Percentiles rank a stretch among this genome's conserved stretches.
phyloP scores from a whole-genome alignment of 2,888 invertebrate species.

The Caenorhabditis sulstoni region DNA sequence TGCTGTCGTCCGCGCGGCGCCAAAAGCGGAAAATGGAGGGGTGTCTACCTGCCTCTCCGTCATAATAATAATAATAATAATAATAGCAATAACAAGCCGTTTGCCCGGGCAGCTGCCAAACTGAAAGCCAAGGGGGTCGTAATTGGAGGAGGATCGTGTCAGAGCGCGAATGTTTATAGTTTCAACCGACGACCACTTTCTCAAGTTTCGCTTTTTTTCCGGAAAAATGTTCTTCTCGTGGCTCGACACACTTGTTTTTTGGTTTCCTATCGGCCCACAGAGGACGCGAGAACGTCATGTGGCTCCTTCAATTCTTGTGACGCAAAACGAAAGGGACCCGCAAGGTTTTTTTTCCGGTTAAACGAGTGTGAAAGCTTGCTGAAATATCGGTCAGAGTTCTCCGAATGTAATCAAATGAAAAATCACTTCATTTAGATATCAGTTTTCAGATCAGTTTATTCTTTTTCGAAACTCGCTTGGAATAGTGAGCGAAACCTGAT shows the following conservation, averaged over 20 bases:
- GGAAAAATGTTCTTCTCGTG: background rate
- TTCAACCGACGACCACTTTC: background rate
- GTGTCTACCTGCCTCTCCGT: background rate
- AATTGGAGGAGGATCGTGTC: too few relatives aligned
- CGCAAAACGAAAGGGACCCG: background rate
- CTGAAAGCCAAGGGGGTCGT: too few relatives aligned
- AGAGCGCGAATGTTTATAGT: background rate
- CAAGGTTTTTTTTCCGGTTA: too few relatives aligned
- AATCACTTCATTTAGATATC: too few relatives aligned
- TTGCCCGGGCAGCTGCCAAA: too few relatives aligned
- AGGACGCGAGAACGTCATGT: background rate
- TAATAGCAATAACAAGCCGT: background rate
- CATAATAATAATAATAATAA: conserved; percentile 11
- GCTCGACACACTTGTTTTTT: background rate
- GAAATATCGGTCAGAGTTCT: too few relatives aligned
- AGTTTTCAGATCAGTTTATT: background rate
- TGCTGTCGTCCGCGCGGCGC: conserved; percentile 6
- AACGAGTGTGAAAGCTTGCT: too few relatives aligned
- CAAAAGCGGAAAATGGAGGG: conserved; percentile 7
- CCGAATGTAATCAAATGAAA: too few relatives aligned
- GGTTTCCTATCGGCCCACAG: background rate
- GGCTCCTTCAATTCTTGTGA: background rate
- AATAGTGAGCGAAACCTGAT: background rate
- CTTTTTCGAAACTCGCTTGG: background rate
- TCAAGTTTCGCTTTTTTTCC: background rate